A percentile compares a stretch with the other conserved stretches of the same genome.
Conservation (phyloP, 1,140 invertebrate species). For the Armadillidium nasatum region DNA sequence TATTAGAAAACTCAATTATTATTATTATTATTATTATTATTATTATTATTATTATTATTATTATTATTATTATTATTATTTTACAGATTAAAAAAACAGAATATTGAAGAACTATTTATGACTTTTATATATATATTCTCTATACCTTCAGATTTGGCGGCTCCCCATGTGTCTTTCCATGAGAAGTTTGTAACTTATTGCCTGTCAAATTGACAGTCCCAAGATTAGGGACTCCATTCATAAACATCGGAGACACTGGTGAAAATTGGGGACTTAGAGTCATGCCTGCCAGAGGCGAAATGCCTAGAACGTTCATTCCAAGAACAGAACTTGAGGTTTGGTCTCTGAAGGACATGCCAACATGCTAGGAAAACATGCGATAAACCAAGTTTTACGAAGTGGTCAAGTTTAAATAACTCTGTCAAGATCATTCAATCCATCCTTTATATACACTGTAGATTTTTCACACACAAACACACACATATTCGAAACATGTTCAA, state of each 20-base stretch:
- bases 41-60: too few relatives aligned
- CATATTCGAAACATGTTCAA: too few relatives aligned
- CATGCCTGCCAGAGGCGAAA: constrained; percentile 32
- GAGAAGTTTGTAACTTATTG: neutral
- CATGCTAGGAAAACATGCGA: constrained; percentile 33
- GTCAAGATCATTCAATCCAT: too few relatives aligned
- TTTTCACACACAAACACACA: too few relatives aligned
- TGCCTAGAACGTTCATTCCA: constrained; percentile 32
- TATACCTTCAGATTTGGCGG: neutral
- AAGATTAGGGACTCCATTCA: neutral
- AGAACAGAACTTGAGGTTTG: constrained; percentile 30
- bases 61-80: too few relatives aligned
- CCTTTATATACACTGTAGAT: too few relatives aligned
- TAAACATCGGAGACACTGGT: neutral
- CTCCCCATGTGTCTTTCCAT: neutral
- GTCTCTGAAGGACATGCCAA: constrained; percentile 31
- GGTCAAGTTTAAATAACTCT: neutral
- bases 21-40: too few relatives aligned
- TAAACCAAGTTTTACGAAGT: neutral
- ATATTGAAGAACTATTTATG: too few relatives aligned
- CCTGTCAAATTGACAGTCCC: neutral
- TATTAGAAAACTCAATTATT: too few relatives aligned
- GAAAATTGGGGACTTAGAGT: constrained; percentile 10
- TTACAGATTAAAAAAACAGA: too few relatives aligned
- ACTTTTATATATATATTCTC: too few relatives aligned